Base-by-base conservation (phyloP, 2,113 vertebrate genomes). In the Octodon degus region DNA sequence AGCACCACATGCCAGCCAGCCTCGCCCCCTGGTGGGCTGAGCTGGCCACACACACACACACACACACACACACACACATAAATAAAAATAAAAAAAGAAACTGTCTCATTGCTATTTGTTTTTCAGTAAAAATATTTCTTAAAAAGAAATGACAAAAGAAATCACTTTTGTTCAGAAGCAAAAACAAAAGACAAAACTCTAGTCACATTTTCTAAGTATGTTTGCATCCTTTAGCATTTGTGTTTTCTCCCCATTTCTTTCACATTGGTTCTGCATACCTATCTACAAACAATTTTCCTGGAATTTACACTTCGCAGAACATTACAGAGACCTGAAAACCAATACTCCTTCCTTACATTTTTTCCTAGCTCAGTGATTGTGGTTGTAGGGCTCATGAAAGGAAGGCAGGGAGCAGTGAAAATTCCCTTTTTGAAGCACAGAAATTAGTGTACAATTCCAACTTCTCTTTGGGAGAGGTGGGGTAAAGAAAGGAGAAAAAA, bases 111-210 rank as follows among this genome's bases (percentile, higher is more conserved):
- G 43, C 4, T 43, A 43, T 43, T 43, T 43, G 43, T 43, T 43
- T 43, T 43, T 43, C 43, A 43, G 6, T 43, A 43, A 43, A 43
- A 43, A 5, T 43, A 43, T 43, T 43, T 43, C 5, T 4, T 4
- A 43, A 43, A 43, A 43, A 43, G 3, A 43, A 43, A 43, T 58
- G 11, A 62, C 20, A 53, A 90, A 88, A 68, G 32, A 2, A 95
- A 82, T 6, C 1, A 40, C 20, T 93, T 91, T 65, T 95, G 55
- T 82, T 92, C 43, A 62, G 22, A 96, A 96, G 85, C 74, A 77
- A 72, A 93, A 96, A 77, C 4, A 76, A 89, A 89, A 65, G 0
- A 27, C 22, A 65, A n/a, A 65, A 13, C 3, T 10, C 68, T 80
- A 67, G 43, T 74, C 22, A 25, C 34, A 77, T 72, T 27, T 58